These are phyloP conservation scores for Podabrus alpinus DNA, from an alignment of 2,888 invertebrate species.

Conservation along the genomic window DNA sequence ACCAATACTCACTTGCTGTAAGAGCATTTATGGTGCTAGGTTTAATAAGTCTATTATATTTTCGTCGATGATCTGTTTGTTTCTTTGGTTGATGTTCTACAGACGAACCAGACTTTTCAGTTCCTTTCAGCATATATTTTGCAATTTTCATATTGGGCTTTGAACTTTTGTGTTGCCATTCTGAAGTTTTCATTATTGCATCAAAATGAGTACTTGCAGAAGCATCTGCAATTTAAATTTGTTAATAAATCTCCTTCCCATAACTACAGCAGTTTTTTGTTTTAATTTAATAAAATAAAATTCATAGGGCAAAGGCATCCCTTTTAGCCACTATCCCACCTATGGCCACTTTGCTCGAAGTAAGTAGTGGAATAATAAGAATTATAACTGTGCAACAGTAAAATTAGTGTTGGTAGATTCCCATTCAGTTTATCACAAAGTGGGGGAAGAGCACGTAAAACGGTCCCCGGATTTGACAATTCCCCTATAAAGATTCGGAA, in stretches of 20 bases:
- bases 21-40: constrained; percentile 58
- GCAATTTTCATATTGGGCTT: constrained; percentile 53
- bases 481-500: too few relatives aligned
- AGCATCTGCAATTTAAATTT: constrained; percentile 61
- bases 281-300: neutral
- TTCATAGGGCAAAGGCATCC: too few relatives aligned
- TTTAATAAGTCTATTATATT: constrained; percentile 54
- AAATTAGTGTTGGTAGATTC: too few relatives aligned
- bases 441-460: too few relatives aligned
- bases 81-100: constrained; percentile 52
- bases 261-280: neutral
- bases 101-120: constrained; percentile 41
- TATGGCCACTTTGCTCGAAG: too few relatives aligned
- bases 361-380: too few relatives aligned
- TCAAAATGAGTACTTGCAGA: constrained; percentile 70
- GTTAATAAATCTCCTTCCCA: neutral
- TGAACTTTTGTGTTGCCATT: constrained; percentile 77
- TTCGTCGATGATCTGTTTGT: constrained; percentile 25
- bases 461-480: too few relatives aligned
- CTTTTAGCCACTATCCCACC: too few relatives aligned
- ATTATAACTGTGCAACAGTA: too few relatives aligned
- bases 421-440: too few relatives aligned
- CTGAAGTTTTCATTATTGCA: constrained; percentile 73
- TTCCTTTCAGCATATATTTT: constrained; percentile 46
- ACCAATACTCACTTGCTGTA: constrained; percentile 54